Percentiles rank a stretch among this genome's conserved stretches.
Evolutionary conservation across 2,888 invertebrate genomes (phyloP).

Genomic region (Cephus rjabovi): DNA sequence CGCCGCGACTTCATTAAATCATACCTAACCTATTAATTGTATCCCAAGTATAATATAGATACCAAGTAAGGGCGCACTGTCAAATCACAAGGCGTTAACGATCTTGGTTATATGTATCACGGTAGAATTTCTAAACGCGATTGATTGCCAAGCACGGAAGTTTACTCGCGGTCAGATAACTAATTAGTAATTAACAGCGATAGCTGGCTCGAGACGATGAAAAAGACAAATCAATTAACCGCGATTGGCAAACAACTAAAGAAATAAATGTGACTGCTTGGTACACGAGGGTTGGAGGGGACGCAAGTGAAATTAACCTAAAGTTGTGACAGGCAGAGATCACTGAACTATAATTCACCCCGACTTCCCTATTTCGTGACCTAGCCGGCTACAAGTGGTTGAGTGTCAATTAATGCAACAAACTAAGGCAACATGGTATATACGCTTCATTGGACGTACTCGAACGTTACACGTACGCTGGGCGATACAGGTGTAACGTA

Average conservation of each 20-base stretch:
- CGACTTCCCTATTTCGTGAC: not conserved
- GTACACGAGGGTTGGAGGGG: not conserved
- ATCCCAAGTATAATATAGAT: not conserved
- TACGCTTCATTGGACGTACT: slow-evolving; percentile 53
- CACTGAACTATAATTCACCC: not conserved
- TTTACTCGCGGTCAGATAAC: not conserved
- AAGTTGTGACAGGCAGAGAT: not conserved
- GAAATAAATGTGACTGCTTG: not conserved
- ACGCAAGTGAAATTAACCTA: not conserved
- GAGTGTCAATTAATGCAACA: slow-evolving; percentile 47
- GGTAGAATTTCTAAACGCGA: not conserved
- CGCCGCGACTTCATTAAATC: not conserved
- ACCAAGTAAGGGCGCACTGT: not conserved
- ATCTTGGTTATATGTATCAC: not conserved
- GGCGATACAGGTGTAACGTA: not conserved
- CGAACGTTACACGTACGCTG: slow-evolving; percentile 21
- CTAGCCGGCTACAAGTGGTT: not conserved
- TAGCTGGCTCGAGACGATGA: not conserved
- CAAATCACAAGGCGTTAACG: not conserved
- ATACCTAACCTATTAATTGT: not conserved
- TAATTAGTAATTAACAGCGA: not conserved
- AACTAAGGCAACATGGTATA: slow-evolving; percentile 52
- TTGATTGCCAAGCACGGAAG: not conserved
- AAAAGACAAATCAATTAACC: not conserved
- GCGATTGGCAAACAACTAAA: not conserved